A percentile compares a stretch with the other conserved stretches of the same genome.
Evolutionary conservation across 2,888 invertebrate species (phyloP).

Genomic region (Icerya purchasi): DNA sequence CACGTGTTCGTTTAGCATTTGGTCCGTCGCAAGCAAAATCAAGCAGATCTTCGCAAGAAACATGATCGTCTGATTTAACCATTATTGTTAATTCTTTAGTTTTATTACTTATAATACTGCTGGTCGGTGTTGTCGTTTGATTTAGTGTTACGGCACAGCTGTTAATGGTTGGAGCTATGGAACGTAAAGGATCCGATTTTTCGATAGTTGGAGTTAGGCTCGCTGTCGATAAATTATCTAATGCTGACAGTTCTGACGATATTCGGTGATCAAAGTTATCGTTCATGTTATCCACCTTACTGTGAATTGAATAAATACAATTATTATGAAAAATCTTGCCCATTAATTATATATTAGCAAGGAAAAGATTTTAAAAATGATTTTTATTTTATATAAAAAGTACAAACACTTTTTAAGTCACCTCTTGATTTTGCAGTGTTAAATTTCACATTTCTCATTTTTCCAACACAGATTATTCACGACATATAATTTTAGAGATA

Average conservation of each 20-base stretch:
- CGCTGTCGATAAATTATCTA: constrained; percentile 32
- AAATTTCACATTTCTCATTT: no score
- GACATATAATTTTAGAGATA: no score
- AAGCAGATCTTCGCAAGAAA: constrained; percentile 73
- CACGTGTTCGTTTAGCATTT: constrained; percentile 39
- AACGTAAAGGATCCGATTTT: background rate
- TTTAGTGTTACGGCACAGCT: no score
- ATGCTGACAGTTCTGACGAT: constrained; percentile 36
- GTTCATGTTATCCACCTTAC: constrained; percentile 10
- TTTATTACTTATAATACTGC: background rate
- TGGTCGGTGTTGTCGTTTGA: no score
- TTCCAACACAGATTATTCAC: no score
- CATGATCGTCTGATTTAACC: constrained; percentile 40
- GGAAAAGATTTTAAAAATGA: no score
- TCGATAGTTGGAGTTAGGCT: background rate
- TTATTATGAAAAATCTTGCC: no score
- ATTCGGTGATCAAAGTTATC: constrained; percentile 35
- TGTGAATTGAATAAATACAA: background rate
- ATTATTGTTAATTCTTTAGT: background rate
- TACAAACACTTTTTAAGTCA: no score
- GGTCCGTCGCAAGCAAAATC: constrained; percentile 72
- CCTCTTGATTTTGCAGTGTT: no score
- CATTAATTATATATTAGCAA: no score
- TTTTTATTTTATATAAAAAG: no score
- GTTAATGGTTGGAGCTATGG: background rate